These are phyloP conservation scores for Temnothorax rugatulus DNA, from an alignment of 2,888 invertebrate species.

Conservation along the genomic window DNA sequence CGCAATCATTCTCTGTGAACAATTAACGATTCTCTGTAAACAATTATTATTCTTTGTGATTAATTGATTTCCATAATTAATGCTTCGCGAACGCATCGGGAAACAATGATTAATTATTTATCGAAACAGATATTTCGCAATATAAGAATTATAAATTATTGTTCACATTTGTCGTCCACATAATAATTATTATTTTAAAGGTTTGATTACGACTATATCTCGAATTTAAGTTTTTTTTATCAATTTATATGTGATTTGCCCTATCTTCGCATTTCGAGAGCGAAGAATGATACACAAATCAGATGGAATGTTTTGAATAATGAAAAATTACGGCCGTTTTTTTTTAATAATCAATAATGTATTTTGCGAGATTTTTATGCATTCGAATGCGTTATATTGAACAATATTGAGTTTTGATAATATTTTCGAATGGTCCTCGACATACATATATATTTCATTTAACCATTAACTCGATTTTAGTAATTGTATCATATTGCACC, in stretches of 20 bases:
- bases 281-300: background rate
- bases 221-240: background rate
- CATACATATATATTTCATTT: background rate
- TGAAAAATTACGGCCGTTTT: background rate
- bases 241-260: background rate
- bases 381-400: background rate
- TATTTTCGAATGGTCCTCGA: background rate
- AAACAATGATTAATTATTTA: slow-evolving; percentile 11
- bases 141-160: slow-evolving; percentile 15
- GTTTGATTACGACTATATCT: background rate
- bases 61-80: slow-evolving; percentile 19
- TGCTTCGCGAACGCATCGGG: background rate
- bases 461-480: slow-evolving; percentile 1
- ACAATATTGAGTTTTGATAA: background rate
- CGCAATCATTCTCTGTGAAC: background rate
- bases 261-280: background rate
- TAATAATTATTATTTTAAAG: background rate
- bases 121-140: background rate
- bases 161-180: background rate
- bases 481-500: background rate
- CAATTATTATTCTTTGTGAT: slow-evolving; percentile 13
- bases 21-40: slow-evolving; percentile 3
- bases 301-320: background rate
- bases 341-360: background rate
- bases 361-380: background rate